A percentile compares a stretch with the other conserved stretches of the same genome.
phyloP scores from a whole-genome alignment of 2,888 invertebrate species.

The Noctua fimbriata region DNA sequence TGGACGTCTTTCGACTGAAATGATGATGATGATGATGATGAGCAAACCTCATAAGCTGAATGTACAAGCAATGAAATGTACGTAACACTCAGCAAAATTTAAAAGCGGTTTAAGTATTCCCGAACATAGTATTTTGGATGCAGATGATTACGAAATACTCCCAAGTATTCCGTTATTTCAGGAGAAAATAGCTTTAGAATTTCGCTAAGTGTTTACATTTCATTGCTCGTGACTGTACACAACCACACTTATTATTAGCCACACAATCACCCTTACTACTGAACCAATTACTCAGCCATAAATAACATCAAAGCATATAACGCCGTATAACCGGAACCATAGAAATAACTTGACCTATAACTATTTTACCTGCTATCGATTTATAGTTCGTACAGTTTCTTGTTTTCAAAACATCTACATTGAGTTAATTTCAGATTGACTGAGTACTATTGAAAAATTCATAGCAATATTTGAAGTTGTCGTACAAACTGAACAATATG shows the following conservation, averaged over 20 bases:
- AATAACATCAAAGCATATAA: constrained; percentile 41
- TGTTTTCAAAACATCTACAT: neutral
- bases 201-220: neutral
- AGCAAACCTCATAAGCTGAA: too few species aligned
- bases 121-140: neutral
- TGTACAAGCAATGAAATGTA: too few species aligned
- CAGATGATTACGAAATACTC: neutral
- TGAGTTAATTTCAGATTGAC: neutral
- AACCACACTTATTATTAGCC: neutral
- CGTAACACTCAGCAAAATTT: too few species aligned
- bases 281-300: constrained; percentile 29
- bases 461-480: neutral
- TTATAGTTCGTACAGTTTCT: neutral
- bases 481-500: neutral
- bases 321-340: constrained; percentile 9
- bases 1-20: too few species aligned
- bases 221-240: neutral
- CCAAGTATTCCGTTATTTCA: neutral
- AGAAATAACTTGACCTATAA: constrained; percentile 30
- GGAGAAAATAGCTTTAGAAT: neutral
- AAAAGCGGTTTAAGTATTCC: neutral
- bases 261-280: constrained; percentile 1
- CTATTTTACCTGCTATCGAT: constrained; percentile 31
- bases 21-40: too few species aligned
- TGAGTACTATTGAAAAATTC: neutral